Evolutionary conservation across 2,888 invertebrate species (phyloP), one percentile per base, ranked within the genome.

Genomic region (Acanthopleura granulata): DNA sequence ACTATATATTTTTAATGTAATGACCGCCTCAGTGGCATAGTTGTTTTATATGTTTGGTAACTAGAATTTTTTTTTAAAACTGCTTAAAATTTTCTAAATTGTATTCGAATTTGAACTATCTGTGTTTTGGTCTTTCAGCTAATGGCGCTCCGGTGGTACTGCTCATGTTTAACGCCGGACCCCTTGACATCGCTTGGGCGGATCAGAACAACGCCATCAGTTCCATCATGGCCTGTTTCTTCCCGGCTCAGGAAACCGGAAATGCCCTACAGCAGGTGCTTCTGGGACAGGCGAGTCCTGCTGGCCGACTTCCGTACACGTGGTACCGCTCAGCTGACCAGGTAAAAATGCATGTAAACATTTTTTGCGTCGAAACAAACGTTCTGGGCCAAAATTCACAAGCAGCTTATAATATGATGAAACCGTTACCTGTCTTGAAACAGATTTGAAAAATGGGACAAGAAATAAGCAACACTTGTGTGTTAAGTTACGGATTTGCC

Each of bases 171-270:
- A 85, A 80, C 75, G 89, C 85, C 30, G 88, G 88, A 14, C 89
- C 89, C 1, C 79, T 89, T 25, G 87, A 89, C 76, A 81, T 89
- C 29, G 79, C 82, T 4, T 85, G 83, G 80, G 86, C 86, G 12
- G 85, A 86, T 27, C 72, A 74, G 9, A 79, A 76, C 40, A 49
- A 76, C 1, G 72, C 75, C 11, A 83, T 90, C 1, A 70, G 62
- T 0, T 85, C 85, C 66, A 87, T 84, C 51, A 15, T 84, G 9
- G 75, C 74, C 73, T 83, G 82, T 71, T 78, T 76, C 73, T 80
- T 71, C 27, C 71, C 71, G 0, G 84, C 80, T 9, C 83, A 84
- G 74, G 72, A 78, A 11, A 73, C 81, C 0, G 84, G 84, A 0
- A 80, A 80, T 27, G 84, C 84, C 27, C 72, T 84, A 27, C 51